A percentile compares a stretch with the other conserved stretches of the same genome.
Conservation (phyloP, 2,113 vertebrate species). For the Sisor rabdophorus region DNA sequence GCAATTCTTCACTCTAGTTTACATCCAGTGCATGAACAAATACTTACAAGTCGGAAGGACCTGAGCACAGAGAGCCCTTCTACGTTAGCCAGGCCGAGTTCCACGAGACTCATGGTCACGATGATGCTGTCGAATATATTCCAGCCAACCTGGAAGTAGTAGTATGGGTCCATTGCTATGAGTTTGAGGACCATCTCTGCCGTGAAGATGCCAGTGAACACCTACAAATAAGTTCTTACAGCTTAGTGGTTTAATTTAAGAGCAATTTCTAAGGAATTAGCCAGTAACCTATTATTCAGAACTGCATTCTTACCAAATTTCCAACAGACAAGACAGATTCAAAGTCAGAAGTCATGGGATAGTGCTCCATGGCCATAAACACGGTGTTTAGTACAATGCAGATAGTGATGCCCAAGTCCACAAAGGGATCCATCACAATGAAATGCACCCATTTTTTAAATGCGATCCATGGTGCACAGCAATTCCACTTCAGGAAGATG, state of each 20-base stretch:
- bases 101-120: conserved; percentile 89
- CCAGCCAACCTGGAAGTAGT: conserved; percentile 95
- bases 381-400: conserved; percentile 94
- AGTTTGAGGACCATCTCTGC: conserved; percentile 94
- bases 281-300: not conserved
- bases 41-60: conserved; percentile 89
- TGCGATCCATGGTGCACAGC: conserved; percentile 76
- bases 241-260: not conserved
- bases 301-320: conserved; percentile 77
- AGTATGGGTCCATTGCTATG: conserved; percentile 88
- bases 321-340: conserved; percentile 76
- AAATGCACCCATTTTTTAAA: conserved; percentile 72
- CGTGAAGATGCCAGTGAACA: conserved; percentile 92
- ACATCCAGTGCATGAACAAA: not conserved
- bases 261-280: not conserved
- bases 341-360: conserved; percentile 82
- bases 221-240: conserved; percentile 62
- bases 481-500: conserved; percentile 84
- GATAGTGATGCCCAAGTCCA: conserved; percentile 92
- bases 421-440: conserved; percentile 91
- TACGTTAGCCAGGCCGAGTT: conserved; percentile 83
- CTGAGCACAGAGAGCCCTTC: conserved; percentile 89
- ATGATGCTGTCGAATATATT: conserved; percentile 97
- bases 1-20: not conserved
- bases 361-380: conserved; percentile 99